A percentile compares a stretch with the other conserved stretches of the same genome.
These are phyloP conservation scores for Ardeotis arabs DNA, from an alignment of 2,113 vertebrate species.

Conservation along the genomic window DNA sequence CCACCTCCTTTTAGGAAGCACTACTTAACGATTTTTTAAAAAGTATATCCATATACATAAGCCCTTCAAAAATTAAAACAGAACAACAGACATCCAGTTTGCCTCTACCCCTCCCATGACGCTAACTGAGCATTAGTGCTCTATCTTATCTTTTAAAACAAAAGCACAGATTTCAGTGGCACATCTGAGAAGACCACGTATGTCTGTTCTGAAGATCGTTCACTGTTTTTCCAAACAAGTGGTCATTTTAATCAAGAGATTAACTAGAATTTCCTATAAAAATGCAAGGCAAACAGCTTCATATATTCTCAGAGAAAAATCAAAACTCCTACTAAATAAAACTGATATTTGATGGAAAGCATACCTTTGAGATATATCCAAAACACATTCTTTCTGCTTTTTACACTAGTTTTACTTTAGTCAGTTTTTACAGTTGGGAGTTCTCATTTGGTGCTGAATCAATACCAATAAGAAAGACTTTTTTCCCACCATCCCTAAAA, in stretches of 20 bases:
- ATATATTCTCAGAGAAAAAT: not conserved
- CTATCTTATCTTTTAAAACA: not conserved
- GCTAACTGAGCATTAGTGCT: not conserved
- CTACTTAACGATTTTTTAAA: not conserved
- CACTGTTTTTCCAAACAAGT: not conserved
- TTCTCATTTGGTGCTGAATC: not conserved
- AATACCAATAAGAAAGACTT: not conserved
- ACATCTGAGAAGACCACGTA: not conserved
- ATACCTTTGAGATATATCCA: not conserved
- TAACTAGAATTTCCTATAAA: not conserved
- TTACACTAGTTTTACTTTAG: not conserved
- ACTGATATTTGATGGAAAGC: not conserved
- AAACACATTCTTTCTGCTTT: not conserved
- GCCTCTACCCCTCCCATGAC: not conserved
- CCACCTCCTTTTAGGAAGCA: not conserved
- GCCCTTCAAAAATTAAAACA: not conserved
- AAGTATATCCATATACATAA: not conserved
- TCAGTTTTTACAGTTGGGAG: not conserved
- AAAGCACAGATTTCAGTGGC: not conserved
- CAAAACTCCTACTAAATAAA: not conserved
- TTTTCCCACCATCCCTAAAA: not conserved
- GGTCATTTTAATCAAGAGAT: not conserved
- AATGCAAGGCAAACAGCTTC: not conserved
- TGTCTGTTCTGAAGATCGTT: not conserved
- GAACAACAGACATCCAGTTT: not conserved